Evolutionary conservation across 2,113 vertebrate genomes (phyloP).

Genomic region (Psephotus haematonotus): DNA sequence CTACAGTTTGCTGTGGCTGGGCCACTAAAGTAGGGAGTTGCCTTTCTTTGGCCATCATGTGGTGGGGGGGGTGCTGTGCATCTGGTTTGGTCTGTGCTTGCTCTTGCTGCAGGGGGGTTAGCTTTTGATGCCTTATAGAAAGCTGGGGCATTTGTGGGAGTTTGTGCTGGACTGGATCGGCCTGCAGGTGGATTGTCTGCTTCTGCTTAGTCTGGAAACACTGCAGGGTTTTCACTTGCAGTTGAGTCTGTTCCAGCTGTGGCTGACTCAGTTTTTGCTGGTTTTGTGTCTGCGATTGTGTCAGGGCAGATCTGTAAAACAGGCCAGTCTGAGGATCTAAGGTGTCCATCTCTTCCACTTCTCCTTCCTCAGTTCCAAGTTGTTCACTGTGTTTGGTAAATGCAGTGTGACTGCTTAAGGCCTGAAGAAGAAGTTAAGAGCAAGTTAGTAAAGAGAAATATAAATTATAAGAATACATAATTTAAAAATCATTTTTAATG

Average conservation of each 20-base stretch:
- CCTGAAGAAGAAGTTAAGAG: conserved; percentile 69
- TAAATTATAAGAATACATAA: neutral
- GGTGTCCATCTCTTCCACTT: conserved; percentile 93
- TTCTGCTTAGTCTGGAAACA: conserved; percentile 86
- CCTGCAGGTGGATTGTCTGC: conserved; percentile 81
- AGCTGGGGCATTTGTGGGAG: conserved; percentile 83
- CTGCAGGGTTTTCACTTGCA: conserved; percentile 83
- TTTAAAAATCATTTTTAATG: neutral
- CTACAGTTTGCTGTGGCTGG: conserved; percentile 82
- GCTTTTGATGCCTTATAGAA: conserved; percentile 83
- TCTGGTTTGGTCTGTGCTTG: conserved; percentile 80
- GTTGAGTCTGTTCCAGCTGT: conserved; percentile 80
- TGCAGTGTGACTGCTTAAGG: conserved; percentile 80
- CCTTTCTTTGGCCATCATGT: conserved; percentile 82
- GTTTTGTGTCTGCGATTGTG: conserved; percentile 74
- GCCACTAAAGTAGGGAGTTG: conserved; percentile 77
- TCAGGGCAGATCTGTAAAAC: conserved; percentile 90
- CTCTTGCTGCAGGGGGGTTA: conserved; percentile 77
- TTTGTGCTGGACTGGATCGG: conserved; percentile 81
- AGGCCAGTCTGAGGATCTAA: conserved; percentile 97
- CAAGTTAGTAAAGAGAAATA: conserved; percentile 38
- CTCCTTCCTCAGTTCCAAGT: conserved; percentile 86
- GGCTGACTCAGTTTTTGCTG: conserved; percentile 78
- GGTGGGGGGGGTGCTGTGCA: conserved; percentile 76
- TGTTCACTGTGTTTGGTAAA: conserved; percentile 82